phyloP scores from a whole-genome alignment of 2,113 vertebrate genomes.

The Dasyurus viverrinus region DNA sequence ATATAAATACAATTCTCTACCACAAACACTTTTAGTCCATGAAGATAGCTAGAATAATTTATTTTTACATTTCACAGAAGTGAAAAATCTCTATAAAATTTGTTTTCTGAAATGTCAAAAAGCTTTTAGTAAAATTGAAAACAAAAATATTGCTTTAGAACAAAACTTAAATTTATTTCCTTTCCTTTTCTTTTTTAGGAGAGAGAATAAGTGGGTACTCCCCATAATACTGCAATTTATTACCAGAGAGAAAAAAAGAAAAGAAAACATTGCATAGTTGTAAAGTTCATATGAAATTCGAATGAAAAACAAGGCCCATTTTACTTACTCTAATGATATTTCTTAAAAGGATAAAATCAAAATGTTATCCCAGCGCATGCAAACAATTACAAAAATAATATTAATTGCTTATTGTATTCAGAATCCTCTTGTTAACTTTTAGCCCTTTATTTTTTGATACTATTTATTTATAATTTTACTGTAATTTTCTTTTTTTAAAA shows the following conservation, averaged over 20 bases:
- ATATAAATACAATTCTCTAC: slow-evolving; percentile 5
- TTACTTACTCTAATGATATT: slow-evolving; percentile 54
- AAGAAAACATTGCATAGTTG: neutral
- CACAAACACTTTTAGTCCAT: slow-evolving; percentile 1
- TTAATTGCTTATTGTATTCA: neutral
- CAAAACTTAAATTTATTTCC: slow-evolving; percentile 45
- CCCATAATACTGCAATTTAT: neutral
- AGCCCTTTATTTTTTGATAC: neutral
- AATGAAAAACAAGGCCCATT: slow-evolving; percentile 66
- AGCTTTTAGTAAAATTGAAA: slow-evolving; percentile 57
- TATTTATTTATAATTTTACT: neutral
- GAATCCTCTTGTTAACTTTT: neutral
- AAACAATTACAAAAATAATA: neutral
- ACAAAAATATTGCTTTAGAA: slow-evolving; percentile 10
- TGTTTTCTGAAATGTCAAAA: slow-evolving; percentile 36
- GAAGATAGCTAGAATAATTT: slow-evolving; percentile 11
- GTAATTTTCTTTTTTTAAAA: neutral
- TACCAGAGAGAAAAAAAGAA: slow-evolving; percentile 60
- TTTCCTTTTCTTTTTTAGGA: slow-evolving; percentile 47
- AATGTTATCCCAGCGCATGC: slow-evolving; percentile 22
- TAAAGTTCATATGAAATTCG: slow-evolving; percentile 46
- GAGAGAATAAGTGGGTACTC: neutral
- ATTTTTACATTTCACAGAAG: neutral
- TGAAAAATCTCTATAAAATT: slow-evolving; percentile 35
- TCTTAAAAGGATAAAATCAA: slow-evolving; percentile 56